Conservation (phyloP, 2,113 vertebrate genomes). For the Istiophorus platypterus region DNA sequence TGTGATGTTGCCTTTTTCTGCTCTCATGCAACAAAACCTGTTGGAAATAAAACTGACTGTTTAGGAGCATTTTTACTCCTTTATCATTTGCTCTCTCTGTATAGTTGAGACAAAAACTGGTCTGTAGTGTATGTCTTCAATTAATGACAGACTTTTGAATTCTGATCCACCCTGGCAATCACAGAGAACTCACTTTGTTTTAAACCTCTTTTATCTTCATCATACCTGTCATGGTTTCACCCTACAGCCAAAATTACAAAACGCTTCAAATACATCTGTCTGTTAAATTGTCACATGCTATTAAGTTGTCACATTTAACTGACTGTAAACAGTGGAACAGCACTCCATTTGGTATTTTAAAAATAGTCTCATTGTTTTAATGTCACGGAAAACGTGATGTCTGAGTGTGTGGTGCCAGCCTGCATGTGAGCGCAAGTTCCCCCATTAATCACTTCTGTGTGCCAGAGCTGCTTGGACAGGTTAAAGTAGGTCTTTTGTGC, state of each 20-base stretch:
- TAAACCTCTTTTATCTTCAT: not conserved
- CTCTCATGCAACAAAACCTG: not conserved
- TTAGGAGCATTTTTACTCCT: not conserved
- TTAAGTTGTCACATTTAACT: conserved; percentile 33
- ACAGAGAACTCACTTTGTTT: not conserved
- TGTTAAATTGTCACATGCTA: not conserved
- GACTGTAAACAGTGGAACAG: conserved; percentile 19
- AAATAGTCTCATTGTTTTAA: conserved; percentile 35
- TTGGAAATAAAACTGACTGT: not conserved
- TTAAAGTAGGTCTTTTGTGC: conserved; percentile 43
- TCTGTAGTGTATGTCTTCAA: not conserved
- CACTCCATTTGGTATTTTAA: not conserved
- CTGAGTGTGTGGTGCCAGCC: conserved; percentile 10
- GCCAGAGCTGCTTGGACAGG: conserved; percentile 37
- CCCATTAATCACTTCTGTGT: conserved; percentile 31
- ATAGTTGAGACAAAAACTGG: conserved; percentile 5
- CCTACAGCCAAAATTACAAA: not conserved
- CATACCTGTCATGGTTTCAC: not conserved
- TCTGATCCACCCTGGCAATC: not conserved
- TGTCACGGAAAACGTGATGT: conserved; percentile 34
- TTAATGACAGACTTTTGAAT: not conserved
- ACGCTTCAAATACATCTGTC: not conserved
- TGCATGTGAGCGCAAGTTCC: conserved; percentile 41
- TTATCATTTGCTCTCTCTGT: not conserved
- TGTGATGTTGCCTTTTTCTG: not conserved